A percentile compares a stretch with the other conserved stretches of the same genome.
These are phyloP conservation scores for Nothoprocta pentlandii DNA, from an alignment of 2,113 vertebrate genomes.

Conservation along the genomic window DNA sequence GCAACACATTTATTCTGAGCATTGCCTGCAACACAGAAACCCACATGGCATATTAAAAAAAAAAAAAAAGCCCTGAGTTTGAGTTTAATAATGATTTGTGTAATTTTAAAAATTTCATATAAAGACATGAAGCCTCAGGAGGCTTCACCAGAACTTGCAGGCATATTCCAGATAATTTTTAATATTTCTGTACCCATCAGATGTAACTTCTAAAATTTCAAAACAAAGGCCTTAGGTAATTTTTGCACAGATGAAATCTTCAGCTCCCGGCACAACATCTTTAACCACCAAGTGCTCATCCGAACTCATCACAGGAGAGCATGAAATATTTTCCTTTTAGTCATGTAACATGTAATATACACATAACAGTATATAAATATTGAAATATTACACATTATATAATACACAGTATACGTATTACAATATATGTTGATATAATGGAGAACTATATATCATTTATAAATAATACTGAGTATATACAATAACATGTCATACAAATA, in stretches of 20 bases:
- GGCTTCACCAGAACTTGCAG: neutral
- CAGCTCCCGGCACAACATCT: neutral
- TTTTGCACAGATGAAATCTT: constrained; percentile 12
- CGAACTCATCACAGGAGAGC: neutral
- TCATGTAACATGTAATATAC: neutral
- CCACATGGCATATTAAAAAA: neutral
- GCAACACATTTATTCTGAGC: constrained; percentile 23
- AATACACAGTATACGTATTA: no score
- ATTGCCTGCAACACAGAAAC: constrained; percentile 18
- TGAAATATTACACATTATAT: neutral
- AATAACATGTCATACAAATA: neutral
- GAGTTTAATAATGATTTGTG: neutral
- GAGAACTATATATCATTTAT: neutral
- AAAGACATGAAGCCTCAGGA: neutral
- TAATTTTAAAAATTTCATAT: constrained; percentile 12
- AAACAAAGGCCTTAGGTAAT: neutral
- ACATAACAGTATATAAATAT: neutral
- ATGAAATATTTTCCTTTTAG: neutral
- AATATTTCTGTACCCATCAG: neutral
- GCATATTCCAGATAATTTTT: neutral
- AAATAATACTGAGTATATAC: neutral
- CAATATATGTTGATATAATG: neutral
- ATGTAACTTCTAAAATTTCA: neutral
- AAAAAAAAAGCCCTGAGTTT: neutral
- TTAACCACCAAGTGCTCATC: neutral